Base-by-base conservation (phyloP, 2,113 vertebrate genomes). In the Myiagra hebetior region DNA sequence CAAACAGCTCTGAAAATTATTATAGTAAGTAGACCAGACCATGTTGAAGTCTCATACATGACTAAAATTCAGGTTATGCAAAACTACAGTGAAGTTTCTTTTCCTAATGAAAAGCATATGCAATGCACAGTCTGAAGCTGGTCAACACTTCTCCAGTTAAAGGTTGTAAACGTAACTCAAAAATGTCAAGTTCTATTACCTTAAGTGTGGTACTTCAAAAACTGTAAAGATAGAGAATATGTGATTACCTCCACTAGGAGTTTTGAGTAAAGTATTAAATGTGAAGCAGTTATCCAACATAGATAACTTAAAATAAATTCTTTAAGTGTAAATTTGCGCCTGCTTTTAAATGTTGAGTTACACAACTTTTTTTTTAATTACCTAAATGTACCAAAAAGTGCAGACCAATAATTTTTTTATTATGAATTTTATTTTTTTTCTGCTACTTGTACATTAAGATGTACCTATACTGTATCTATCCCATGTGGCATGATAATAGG, bases 381-480 rank as follows among this genome's bases (percentile, higher is more conserved):
- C 47, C 3, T 63, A 63, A 60, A 31, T 26, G 9, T 47, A 37
- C 5, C 6, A 68, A 57, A 63, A 42, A 13, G 1, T 41, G 64
- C 7, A 50, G 30, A 28, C 9, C 12, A 83, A 75, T 1, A 56
- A 39, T 70, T 62, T 2, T 2, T 6, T 67, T 44, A 18, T 63
- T 72, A 50, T 81, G 1, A 73, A 55, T 59, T 67, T 80, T 57
- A 22, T 49, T 13, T 4, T 39, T 80, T 84, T 84, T 72, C 23
- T 80, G 7, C n/a, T 62, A 23, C 33, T 63, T 68, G 11, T 68
- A 30, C 4, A 13, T 67, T 80, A 33, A 57, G 87, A 72, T 44
- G 0, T 33, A 13, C 28, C 8, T 67, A 17, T 62, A 5, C 15
- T 44, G 0, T 33, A 13, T 31, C 8, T 67, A 17, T 62, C 6